Evolutionary conservation across 2,888 invertebrate genomes (phyloP).

Genomic region (Desoria tigrina): DNA sequence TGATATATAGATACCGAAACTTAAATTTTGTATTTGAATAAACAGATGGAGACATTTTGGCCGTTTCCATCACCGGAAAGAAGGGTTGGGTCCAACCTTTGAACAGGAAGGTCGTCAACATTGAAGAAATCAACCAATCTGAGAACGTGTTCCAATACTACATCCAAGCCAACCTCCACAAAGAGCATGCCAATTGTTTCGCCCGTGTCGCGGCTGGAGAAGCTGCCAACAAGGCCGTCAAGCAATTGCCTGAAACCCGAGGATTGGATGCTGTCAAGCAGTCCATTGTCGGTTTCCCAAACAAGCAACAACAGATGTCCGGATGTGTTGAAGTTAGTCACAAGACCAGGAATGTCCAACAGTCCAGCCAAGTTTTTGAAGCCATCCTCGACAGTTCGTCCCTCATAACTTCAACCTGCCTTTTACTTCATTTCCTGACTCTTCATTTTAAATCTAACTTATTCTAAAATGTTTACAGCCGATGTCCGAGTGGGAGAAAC

Average conservation of each 20-base stretch:
- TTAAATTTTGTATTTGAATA: neutral
- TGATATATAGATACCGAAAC: neutral
- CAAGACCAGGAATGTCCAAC: neutral
- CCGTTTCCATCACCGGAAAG: slow-evolving; percentile 9
- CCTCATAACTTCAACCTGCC: neutral
- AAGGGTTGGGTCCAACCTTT: slow-evolving; percentile 7
- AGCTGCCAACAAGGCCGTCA: slow-evolving; percentile 9
- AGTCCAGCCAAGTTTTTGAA: neutral
- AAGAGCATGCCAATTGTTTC: neutral
- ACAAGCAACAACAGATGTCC: neutral
- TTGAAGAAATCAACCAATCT: slow-evolving; percentile 8
- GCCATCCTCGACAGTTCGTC: neutral
- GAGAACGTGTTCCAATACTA: no score
- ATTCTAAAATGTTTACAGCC: neutral
- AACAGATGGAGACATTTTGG: slow-evolving; percentile 6
- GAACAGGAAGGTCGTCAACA: slow-evolving; percentile 1
- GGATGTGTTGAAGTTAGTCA: neutral
- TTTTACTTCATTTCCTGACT: no score
- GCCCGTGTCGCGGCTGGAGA: slow-evolving; percentile 4
- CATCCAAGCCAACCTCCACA: neutral
- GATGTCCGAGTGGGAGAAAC: neutral
- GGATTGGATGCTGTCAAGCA: neutral
- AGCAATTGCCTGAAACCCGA: slow-evolving; percentile 6
- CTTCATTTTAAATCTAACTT: neutral
- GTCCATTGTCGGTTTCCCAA: neutral